A percentile compares a stretch with the other conserved stretches of the same genome.
Conservation (phyloP, 1,140 invertebrate species). For the Drosophila nebulosa region DNA sequence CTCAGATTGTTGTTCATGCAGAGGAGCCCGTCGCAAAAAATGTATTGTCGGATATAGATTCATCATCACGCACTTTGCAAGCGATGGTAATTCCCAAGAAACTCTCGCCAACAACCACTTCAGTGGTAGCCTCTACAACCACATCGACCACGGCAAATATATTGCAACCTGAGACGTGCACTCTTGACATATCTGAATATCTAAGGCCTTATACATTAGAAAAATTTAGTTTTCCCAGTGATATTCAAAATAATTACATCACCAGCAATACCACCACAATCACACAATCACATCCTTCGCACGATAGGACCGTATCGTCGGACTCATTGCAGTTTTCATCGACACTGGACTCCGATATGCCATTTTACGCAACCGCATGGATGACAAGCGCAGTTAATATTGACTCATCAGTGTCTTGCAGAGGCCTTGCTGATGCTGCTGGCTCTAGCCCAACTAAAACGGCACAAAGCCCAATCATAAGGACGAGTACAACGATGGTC, state of each 20-base stretch:
- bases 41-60: background rate
- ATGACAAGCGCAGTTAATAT: conserved; percentile 16
- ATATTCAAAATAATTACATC: conserved; percentile 4
- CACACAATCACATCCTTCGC: background rate
- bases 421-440: background rate
- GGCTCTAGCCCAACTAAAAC: background rate
- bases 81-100: background rate
- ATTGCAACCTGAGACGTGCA: conserved; percentile 14
- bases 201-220: conserved; percentile 58
- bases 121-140: background rate
- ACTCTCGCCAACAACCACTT: background rate
- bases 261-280: conserved; percentile 3
- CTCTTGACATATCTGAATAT: conserved; percentile 60
- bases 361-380: conserved; percentile 13
- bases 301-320: background rate
- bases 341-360: conserved; percentile 7
- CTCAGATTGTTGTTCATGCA: background rate
- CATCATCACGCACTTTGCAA: conserved; percentile 2
- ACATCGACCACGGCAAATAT: background rate
- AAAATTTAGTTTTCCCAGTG: conserved; percentile 14
- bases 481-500: background rate
- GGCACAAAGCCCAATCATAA: background rate
- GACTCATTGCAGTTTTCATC: background rate
- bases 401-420: background rate
- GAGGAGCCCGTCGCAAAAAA: background rate